Evolutionary conservation across 2,888 invertebrate species (phyloP).

Genomic region (Hedychridium roseum): DNA sequence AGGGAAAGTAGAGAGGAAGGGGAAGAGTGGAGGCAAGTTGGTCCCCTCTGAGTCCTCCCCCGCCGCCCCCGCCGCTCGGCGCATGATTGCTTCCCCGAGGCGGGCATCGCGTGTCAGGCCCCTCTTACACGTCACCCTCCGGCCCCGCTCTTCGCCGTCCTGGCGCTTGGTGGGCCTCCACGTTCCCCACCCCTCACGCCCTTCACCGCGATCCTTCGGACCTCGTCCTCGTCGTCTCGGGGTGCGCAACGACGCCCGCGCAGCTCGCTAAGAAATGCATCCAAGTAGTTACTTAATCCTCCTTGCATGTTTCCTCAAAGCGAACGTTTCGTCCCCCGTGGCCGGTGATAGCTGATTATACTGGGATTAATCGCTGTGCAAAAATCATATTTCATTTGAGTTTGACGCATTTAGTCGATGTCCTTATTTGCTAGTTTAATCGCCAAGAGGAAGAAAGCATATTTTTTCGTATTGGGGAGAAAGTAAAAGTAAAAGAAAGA

Average conservation of each 20-base stretch:
- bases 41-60: slow-evolving; percentile 39
- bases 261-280: too few species aligned
- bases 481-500: too few species aligned
- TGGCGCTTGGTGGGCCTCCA: slow-evolving; percentile 36
- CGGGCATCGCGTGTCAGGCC: slow-evolving; percentile 63
- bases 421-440: too few species aligned
- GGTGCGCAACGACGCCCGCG: slow-evolving; percentile 31
- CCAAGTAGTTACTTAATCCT: too few species aligned
- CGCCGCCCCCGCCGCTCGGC: slow-evolving; percentile 60
- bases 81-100: slow-evolving; percentile 61
- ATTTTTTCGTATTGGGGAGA: too few species aligned
- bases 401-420: too few species aligned
- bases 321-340: too few species aligned
- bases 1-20: slow-evolving; percentile 29
- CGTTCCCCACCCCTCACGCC: neutral
- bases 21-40: slow-evolving; percentile 34
- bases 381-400: too few species aligned
- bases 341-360: too few species aligned
- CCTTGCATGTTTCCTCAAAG: too few species aligned
- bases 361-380: too few species aligned
- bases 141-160: slow-evolving; percentile 33
- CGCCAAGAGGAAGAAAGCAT: too few species aligned
- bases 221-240: slow-evolving; percentile 28
- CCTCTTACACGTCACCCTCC: slow-evolving; percentile 54
- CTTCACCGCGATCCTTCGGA: slow-evolving; percentile 12